phyloP scores from a whole-genome alignment of 2,113 vertebrate species.

The Phycodurus eques region DNA sequence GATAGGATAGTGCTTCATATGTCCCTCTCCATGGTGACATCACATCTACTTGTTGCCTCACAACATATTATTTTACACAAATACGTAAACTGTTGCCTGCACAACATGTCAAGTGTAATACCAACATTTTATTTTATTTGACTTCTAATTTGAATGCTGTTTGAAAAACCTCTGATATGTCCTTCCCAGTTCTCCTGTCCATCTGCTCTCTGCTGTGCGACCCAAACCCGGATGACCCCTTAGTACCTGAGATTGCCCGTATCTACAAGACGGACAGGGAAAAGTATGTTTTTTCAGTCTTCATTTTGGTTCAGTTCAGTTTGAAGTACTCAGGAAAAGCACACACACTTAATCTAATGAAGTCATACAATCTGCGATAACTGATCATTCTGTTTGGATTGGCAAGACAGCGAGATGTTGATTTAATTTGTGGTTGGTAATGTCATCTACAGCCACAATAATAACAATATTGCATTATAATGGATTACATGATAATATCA shows the following conservation, averaged over 20 bases:
- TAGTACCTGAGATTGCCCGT: slow-evolving; percentile 99
- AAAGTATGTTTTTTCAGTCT: slow-evolving; percentile 80
- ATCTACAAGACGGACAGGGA: slow-evolving; percentile 99
- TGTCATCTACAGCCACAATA: too few relatives aligned
- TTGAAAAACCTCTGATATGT: slow-evolving; percentile 7
- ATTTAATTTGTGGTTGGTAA: too few relatives aligned
- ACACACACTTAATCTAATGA: too few relatives aligned
- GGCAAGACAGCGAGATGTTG: too few relatives aligned
- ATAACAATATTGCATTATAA: too few relatives aligned
- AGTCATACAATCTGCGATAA: too few relatives aligned
- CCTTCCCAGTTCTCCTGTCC: slow-evolving; percentile 91
- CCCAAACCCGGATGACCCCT: slow-evolving; percentile 98
- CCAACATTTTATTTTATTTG: neutral
- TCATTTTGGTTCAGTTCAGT: neutral
- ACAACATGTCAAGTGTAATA: neutral
- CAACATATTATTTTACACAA: neutral
- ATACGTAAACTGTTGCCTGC: neutral
- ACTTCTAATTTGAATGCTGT: neutral
- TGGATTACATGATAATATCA: too few relatives aligned
- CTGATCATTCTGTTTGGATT: too few relatives aligned
- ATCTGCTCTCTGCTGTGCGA: slow-evolving; percentile 99
- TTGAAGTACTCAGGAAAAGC: neutral
- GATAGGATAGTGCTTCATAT: neutral
- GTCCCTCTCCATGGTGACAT: neutral
- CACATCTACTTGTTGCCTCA: neutral